Conservation (phyloP, 2,888 invertebrate genomes). For the Chironomus riparius region DNA sequence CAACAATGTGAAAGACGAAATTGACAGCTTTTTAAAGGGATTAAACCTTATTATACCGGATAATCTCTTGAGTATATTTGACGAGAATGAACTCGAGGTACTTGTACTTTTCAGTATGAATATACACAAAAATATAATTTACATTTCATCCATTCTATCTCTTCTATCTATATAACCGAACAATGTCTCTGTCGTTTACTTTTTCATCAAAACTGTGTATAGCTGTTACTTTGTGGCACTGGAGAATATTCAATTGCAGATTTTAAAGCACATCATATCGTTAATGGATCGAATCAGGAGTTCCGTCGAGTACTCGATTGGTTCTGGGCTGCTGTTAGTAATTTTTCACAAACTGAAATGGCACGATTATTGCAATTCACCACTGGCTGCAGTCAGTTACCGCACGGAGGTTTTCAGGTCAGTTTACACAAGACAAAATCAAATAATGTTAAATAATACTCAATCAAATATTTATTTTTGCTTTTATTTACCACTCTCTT, state of each 20-base stretch:
- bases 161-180: no score
- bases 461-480: not conserved
- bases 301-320: conserved; percentile 78
- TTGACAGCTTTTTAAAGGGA: conserved; percentile 82
- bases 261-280: conserved; percentile 79
- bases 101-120: conserved; percentile 30
- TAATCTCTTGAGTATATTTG: conserved; percentile 86
- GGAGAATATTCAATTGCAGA: conserved; percentile 86
- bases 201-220: conserved; percentile 31
- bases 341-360: conserved; percentile 87
- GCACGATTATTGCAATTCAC: conserved; percentile 86
- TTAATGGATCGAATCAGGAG: conserved; percentile 70
- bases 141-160: not conserved
- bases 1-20: conserved; percentile 69
- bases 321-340: conserved; percentile 85
- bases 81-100: conserved; percentile 93
- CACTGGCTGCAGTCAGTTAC: conserved; percentile 86
- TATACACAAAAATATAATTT: not conserved
- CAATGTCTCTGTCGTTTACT: no score
- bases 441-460: not conserved
- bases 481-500: not conserved
- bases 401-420: conserved; percentile 74
- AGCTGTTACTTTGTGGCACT: conserved; percentile 87
- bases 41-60: conserved; percentile 86
- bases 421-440: not conserved